Conservation (phyloP, 2,797 vertebrate genomes). For the Podarcis lilfordi region DNA sequence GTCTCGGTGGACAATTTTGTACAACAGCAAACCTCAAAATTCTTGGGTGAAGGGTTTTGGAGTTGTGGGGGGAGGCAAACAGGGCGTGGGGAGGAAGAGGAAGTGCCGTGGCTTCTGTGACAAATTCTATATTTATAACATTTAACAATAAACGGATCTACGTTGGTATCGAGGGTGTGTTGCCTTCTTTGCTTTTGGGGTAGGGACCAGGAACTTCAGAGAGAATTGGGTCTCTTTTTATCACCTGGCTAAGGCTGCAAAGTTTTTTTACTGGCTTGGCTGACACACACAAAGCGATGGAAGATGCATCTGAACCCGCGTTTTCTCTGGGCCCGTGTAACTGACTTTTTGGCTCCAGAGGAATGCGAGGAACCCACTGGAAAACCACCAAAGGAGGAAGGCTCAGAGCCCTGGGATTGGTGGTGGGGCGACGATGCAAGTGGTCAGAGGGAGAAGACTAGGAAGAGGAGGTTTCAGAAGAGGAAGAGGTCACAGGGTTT, state of each 20-base stretch:
- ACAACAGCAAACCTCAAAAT: neutral
- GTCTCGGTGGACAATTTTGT: neutral
- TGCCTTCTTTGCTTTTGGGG: neutral
- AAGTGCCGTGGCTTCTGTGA: neutral
- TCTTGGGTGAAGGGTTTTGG: neutral
- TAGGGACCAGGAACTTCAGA: too few species aligned
- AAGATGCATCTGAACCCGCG: neutral
- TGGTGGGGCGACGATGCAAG: too few species aligned
- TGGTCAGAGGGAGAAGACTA: too few species aligned
- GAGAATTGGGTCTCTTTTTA: neutral
- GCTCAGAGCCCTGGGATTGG: too few species aligned
- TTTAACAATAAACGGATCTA: constrained; percentile 7
- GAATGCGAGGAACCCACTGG: too few species aligned
- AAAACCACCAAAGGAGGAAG: too few species aligned
- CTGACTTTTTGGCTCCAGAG: too few species aligned
- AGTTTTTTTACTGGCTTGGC: neutral
- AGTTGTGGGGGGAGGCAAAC: neutral
- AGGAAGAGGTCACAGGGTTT: too few species aligned
- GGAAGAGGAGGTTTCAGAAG: too few species aligned
- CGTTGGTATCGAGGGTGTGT: neutral
- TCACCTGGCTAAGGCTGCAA: neutral
- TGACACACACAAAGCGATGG: neutral
- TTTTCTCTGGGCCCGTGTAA: neutral
- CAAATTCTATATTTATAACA: neutral
- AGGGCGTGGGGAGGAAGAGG: too few species aligned